Percentiles rank a stretch among this genome's conserved stretches.
Conservation (phyloP, 2,113 vertebrate species). For the Ardeotis arabs region DNA sequence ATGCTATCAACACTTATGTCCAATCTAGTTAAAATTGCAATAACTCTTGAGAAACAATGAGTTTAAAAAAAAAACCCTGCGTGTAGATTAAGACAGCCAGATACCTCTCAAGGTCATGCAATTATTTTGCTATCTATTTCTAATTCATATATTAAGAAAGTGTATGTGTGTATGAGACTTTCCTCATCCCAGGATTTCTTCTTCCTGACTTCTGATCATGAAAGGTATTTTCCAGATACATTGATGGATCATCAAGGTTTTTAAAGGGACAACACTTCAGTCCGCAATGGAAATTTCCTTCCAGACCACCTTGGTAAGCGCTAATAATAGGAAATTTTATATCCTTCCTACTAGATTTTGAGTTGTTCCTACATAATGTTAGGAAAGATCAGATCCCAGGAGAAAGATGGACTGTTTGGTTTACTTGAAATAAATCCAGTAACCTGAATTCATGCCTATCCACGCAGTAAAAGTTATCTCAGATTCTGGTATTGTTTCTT, state of each 20-base stretch:
- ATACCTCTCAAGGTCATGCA: background rate
- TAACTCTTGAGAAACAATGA: constrained; percentile 9
- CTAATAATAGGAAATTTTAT: background rate
- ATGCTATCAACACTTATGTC: background rate
- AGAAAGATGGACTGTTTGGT: background rate
- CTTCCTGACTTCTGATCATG: background rate
- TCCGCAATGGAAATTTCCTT: background rate
- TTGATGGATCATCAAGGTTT: background rate
- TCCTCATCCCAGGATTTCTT: background rate
- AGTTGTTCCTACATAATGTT: background rate
- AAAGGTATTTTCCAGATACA: background rate
- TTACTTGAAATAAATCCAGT: background rate
- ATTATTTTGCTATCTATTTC: background rate
- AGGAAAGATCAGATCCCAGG: background rate
- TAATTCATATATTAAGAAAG: background rate
- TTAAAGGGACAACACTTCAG: background rate
- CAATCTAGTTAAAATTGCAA: constrained; percentile 4
- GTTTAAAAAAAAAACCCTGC: background rate
- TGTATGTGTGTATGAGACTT: background rate
- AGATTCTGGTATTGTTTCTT: background rate
- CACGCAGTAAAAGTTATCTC: background rate
- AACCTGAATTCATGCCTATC: background rate
- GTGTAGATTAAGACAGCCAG: background rate
- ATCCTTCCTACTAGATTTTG: background rate
- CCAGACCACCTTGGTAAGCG: background rate